Conservation (phyloP, 30 jellyfish, hydroid and myxozoan species). For the Pseudorhiza aurosa region DNA sequence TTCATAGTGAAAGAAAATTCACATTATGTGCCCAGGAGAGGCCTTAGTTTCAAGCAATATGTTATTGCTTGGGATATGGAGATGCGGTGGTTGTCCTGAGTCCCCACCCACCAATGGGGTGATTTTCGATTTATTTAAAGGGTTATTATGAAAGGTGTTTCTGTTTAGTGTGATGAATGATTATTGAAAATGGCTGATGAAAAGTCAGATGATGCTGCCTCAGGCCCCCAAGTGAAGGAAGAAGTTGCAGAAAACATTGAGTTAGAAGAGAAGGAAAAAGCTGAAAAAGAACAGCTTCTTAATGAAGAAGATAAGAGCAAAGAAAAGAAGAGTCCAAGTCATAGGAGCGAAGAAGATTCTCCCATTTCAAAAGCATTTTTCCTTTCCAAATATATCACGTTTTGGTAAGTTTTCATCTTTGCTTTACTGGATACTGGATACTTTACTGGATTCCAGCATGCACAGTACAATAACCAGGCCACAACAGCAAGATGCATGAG, state of each 20-base stretch:
- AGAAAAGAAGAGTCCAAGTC: not conserved
- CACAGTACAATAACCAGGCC: too few relatives aligned
- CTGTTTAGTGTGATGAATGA: not conserved
- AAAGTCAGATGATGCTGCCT: not conserved
- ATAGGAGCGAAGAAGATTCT: slow-evolving; percentile 2
- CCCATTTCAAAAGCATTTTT: slow-evolving; percentile 57
- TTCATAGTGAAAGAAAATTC: too few relatives aligned
- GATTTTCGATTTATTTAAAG: too few relatives aligned
- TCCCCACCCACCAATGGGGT: too few relatives aligned
- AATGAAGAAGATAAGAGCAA: slow-evolving; percentile 13
- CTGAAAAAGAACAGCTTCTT: slow-evolving; percentile 10
- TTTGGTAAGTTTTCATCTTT: slow-evolving; percentile 63
- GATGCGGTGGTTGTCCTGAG: too few relatives aligned
- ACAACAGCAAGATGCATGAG: too few relatives aligned
- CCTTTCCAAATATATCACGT: slow-evolving; percentile 58
- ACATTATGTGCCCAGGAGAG: too few relatives aligned
- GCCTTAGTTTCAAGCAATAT: too few relatives aligned
- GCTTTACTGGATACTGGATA: too few relatives aligned
- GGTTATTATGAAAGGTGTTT: too few relatives aligned
- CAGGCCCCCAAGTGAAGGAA: not conserved
- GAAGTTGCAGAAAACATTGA: slow-evolving; percentile 36
- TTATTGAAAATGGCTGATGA: not conserved
- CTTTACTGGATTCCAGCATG: too few relatives aligned
- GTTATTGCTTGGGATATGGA: too few relatives aligned
- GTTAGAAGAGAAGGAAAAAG: slow-evolving; percentile 29